These are phyloP conservation scores for Montipora cactus DNA, from an alignment of 64 coral and sea anemone species.

Conservation along the genomic window DNA sequence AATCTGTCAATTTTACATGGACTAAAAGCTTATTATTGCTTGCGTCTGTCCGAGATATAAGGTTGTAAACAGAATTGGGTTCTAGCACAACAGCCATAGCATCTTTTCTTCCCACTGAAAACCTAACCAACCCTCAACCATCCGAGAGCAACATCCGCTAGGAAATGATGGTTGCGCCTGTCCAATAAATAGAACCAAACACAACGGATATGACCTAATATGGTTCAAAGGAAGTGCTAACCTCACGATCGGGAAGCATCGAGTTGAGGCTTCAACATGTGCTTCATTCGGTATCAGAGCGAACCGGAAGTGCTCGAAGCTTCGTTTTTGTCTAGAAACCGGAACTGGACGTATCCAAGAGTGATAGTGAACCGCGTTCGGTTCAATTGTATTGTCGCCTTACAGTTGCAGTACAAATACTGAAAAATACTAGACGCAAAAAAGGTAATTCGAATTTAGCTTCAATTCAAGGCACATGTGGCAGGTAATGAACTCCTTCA, in stretches of 20 bases:
- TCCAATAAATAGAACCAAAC: constrained; percentile 54
- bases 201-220: constrained; percentile 28
- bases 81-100: constrained; percentile 85
- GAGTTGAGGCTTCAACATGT: constrained; percentile 23
- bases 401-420: too few relatives aligned
- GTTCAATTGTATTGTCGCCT: too few relatives aligned
- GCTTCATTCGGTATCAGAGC: not conserved
- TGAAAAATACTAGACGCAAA: too few relatives aligned
- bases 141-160: constrained; percentile 81
- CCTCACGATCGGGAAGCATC: not conserved
- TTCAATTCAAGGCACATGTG: too few relatives aligned
- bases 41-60: constrained; percentile 77
- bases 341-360: too few relatives aligned
- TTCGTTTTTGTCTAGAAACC: too few relatives aligned
- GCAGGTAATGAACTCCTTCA: too few relatives aligned
- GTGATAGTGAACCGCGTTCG: too few relatives aligned
- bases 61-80: constrained; percentile 84
- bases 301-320: not conserved
- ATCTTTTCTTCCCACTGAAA: constrained; percentile 70
- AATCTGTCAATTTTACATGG: constrained; percentile 94
- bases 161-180: constrained; percentile 34
- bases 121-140: constrained; percentile 54
- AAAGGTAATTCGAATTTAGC: too few relatives aligned
- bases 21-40: constrained; percentile 68
- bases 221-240: constrained; percentile 17